Evolutionary conservation across 53 echinoderm and acorn worm species (phyloP), one percentile per base, ranked within the genome.

Genomic region (Temnopleurus reevesii): DNA sequence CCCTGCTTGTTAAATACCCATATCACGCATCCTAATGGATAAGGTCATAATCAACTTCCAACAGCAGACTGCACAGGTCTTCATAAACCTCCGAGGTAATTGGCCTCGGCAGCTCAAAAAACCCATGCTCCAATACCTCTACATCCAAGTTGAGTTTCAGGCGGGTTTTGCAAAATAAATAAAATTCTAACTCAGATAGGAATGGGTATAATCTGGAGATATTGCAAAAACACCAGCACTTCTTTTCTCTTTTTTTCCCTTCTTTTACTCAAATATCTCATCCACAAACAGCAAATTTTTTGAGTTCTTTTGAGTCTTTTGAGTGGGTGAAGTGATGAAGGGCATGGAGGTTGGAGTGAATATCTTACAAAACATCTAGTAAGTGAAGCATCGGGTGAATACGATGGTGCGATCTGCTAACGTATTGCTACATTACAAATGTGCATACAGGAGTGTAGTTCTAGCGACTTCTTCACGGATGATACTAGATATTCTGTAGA

Each of bases 381-480:
- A 71, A 41, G 56, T 56, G 24, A n/a, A 56, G 56, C n/a, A 24
- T 56, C 19, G 21, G 56, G 71, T 71, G 71, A 71, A 19, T 8
- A 5, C 23, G 41, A 8, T 71, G n/a, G 71, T 38, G 71, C 41
- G 23, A 71, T 71, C 41, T 7, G 41, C n/a, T 41, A 17, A n/a
- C 41, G 71, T 41, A 71, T 41, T 71, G 71, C 71, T 71, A 71
- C 71, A 71, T 71, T 71, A 71, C 71, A 71, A 71, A 71, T 41
- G 43, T 71, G 71, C 71, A 1, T 71, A 71, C 71, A 19, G 41
- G 71, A 71, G 71, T 71, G 71, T 41, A 41, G 63, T 63, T 33
- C 63, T 31, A 63, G 71, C n/a, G 41, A 41, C 71, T 8, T 71
- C 71, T 71, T 41, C 71, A 71, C 71, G 41, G 71, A 71, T 71